phyloP scores from a whole-genome alignment of 2,113 vertebrate species.

The Hydropotes inermis region DNA sequence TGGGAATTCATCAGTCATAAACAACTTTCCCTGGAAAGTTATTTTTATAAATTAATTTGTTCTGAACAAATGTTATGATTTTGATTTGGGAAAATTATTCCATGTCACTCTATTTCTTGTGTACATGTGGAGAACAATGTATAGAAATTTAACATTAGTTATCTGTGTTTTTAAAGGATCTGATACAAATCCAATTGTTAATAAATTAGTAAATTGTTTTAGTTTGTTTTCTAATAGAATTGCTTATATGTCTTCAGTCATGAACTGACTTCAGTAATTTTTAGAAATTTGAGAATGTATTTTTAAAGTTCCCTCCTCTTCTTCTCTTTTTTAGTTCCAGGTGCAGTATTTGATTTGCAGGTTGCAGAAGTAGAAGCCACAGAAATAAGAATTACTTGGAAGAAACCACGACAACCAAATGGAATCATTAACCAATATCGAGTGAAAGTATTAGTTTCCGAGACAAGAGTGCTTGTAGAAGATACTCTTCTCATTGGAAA shows the following conservation, averaged over 20 bases:
- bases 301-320: neutral
- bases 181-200: neutral
- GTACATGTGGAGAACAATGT: neutral
- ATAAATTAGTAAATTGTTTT: neutral
- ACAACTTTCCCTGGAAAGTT: neutral
- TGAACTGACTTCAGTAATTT: neutral
- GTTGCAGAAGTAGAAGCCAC: slow-evolving; percentile 89
- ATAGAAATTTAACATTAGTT: slow-evolving; percentile 16
- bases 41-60: slow-evolving; percentile 5
- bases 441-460: slow-evolving; percentile 82
- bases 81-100: neutral
- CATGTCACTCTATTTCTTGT: neutral
- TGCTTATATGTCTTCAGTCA: neutral
- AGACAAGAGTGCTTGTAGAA: slow-evolving; percentile 83
- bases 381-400: slow-evolving; percentile 90
- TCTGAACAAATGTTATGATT: neutral
- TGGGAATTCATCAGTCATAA: slow-evolving; percentile 8
- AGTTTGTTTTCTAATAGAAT: neutral
- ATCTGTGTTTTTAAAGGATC: neutral
- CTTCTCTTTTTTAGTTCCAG: slow-evolving; percentile 84
- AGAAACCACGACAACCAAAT: slow-evolving; percentile 89
- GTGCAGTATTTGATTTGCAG: slow-evolving; percentile 87
- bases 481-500: slow-evolving; percentile 87
- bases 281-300: neutral
- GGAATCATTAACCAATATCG: slow-evolving; percentile 93